Evolutionary conservation across 1,140 invertebrate genomes (phyloP), one percentile per base, ranked within the genome.

Genomic region (Acromyrmex heyeri): DNA sequence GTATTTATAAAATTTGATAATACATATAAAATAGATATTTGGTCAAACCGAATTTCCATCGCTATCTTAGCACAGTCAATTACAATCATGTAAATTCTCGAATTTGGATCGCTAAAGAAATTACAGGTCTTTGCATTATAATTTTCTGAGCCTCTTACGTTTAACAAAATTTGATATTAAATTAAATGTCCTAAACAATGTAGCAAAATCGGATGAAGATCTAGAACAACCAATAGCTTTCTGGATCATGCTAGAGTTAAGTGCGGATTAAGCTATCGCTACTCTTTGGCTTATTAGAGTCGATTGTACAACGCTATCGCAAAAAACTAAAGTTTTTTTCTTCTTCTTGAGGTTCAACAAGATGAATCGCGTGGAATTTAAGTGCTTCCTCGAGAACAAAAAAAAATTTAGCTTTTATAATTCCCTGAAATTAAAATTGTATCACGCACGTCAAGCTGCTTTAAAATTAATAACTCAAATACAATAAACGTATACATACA

Each of bases 281-380:
- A 83, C 61, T 83, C 61, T 83, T 87, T 69, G 62, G 50, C 62
- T 88, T 85, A 69, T 88, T 86, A 88, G 34, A 57, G 72, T 77
- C 16, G n/a, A 72, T 72, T 65, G 21, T 65, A 64, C 30, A 21
- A 65, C n/a, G 57, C 27, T 79, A 64, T 76, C 30, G 24, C 44
- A 77, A 89, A 77, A 86, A 77, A n/a, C 30, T 70, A 16, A 27
- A 44, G n/a, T 38, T 81, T 7, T 30, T 5, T 59, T 21, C 5
- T 4, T 70, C 34, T 59, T 4, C 16, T 64, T 38, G 24, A 38
- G 48, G 5, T 12, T 76, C 14, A n/a, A 12, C 5, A n/a, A 24
- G 3, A 82, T 14, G 10, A 65, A 48, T 21, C 18, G n/a, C 7
- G 4, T 34, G 3, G 0, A 2, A 62, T 62, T 77, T 14, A 62